Base-by-base conservation (phyloP, 30 jellyfish, hydroid and myxozoan species). In the Turritopsis dohrnii region DNA sequence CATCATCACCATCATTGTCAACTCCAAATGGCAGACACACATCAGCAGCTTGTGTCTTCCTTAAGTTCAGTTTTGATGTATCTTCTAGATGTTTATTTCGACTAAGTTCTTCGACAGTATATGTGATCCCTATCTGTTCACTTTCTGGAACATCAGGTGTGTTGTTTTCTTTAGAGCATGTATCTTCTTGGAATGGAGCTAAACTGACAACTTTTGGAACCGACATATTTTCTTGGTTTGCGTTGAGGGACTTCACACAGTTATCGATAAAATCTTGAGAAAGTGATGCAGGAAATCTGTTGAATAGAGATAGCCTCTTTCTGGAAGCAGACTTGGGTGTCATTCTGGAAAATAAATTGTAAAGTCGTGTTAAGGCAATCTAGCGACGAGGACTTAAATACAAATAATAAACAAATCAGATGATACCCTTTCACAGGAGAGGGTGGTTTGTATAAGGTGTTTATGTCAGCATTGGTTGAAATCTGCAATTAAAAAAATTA, bases 31-130 rank as follows among this genome's bases (percentile, higher is more conserved):
- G n/a, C n/a, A n/a, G n/a, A n/a, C 19, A 27, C 8, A 1, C 30
- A 69, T 19, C 30, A 69, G 23, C 16, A 69, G 28, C 30, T 69
- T 69, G 28, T 1, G 30, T 27, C 30, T 69, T 1, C 23, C 19
- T 69, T 27, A 9, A n/a, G 9, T n/a, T n/a, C n/a, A n/a, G n/a
- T n/a, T n/a, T n/a, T n/a, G n/a, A n/a, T n/a, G n/a, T n/a, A 69
- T 69, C 30, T n/a, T 69, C 77, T 7, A 69, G 30, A 69, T 69
- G 22, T 69, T 69, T 69, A 19, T 69, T 27, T 19, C 9, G 30
- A 69, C 77, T 9, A 69, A 69, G 77, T 69, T 69, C 77, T 69
- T 69, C 77, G 17, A 69, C 30, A 23, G 77, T 69, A 27, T 69
- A 69, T 0, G 30, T 41, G 60, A 41, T 41, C 60, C 60, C 13